These are phyloP conservation scores for Scrobipalpa costella DNA, from an alignment of 2,888 invertebrate species.

Conservation along the genomic window DNA sequence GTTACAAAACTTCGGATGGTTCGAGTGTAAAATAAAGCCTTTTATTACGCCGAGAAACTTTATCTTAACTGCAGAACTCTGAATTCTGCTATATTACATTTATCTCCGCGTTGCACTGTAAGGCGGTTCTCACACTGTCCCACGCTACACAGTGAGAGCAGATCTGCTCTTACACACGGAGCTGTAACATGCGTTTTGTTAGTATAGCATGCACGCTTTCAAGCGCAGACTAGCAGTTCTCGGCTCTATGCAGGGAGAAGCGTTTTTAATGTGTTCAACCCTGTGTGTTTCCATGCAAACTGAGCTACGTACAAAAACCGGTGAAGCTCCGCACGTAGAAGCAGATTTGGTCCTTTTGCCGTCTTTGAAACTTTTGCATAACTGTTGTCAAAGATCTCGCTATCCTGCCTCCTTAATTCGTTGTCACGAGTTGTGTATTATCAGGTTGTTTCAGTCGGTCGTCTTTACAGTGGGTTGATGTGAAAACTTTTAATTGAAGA, in stretches of 20 bases:
- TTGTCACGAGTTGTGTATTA: slow-evolving; percentile 26
- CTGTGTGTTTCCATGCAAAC: too few relatives aligned
- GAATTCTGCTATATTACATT: slow-evolving; percentile 5
- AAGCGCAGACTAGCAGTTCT: too few relatives aligned
- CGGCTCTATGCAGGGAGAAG: too few relatives aligned
- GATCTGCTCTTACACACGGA: too few relatives aligned
- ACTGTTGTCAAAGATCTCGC: slow-evolving; percentile 14
- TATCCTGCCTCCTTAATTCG: slow-evolving; percentile 22
- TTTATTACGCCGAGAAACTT: slow-evolving; percentile 13
- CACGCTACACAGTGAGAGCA: too few relatives aligned
- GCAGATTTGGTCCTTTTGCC: too few relatives aligned
- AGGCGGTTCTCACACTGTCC: too few relatives aligned
- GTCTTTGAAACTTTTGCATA: slow-evolving; percentile 23
- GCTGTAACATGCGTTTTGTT: too few relatives aligned
- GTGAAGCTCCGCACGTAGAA: too few relatives aligned
- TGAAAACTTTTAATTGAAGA: slow-evolving; percentile 31
- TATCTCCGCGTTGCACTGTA: neutral
- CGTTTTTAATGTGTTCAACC: too few relatives aligned
- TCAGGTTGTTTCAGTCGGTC: slow-evolving; percentile 28
- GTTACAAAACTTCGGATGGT: slow-evolving; percentile 2
- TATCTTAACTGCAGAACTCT: slow-evolving; percentile 9
- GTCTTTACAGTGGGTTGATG: slow-evolving; percentile 26
- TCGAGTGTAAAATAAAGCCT: slow-evolving; percentile 18
- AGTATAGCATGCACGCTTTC: too few relatives aligned
- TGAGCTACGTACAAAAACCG: too few relatives aligned